Evolutionary conservation across 2,888 invertebrate species (phyloP).

Genomic region (Biston stratarius): DNA sequence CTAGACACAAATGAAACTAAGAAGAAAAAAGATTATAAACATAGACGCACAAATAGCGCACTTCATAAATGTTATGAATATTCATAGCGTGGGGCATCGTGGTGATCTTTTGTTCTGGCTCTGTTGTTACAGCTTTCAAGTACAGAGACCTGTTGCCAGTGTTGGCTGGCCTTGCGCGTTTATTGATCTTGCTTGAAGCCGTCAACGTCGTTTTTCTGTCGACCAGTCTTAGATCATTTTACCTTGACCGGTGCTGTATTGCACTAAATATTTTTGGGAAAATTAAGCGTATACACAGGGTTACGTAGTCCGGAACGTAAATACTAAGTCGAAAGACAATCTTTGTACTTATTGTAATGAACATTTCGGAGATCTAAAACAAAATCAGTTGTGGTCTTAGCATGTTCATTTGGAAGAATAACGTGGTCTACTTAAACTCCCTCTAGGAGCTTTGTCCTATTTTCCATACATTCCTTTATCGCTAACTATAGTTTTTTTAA

Average conservation of each 20-base stretch:
- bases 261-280: not conserved
- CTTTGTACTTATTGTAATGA: no score
- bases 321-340: no score
- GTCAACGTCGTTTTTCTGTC: not conserved
- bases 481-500: no score
- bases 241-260: constrained; percentile 7
- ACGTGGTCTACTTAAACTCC: no score
- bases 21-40: no score
- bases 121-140: constrained; percentile 35
- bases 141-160: constrained; percentile 35
- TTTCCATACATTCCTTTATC: no score
- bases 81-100: constrained; percentile 10
- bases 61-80: constrained; percentile 20
- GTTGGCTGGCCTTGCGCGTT: constrained; percentile 50
- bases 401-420: no score
- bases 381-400: no score
- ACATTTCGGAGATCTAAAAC: no score
- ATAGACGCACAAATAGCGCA: not conserved
- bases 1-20: not conserved
- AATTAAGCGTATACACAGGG: no score
- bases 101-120: constrained; percentile 26
- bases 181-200: constrained; percentile 42
- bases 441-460: no score
- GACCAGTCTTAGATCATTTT: not conserved
- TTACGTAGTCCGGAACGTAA: no score